Evolutionary conservation across 1,140 invertebrate genomes (phyloP), one percentile per base, ranked within the genome.

Genomic region (Drosophila grimshawi): DNA sequence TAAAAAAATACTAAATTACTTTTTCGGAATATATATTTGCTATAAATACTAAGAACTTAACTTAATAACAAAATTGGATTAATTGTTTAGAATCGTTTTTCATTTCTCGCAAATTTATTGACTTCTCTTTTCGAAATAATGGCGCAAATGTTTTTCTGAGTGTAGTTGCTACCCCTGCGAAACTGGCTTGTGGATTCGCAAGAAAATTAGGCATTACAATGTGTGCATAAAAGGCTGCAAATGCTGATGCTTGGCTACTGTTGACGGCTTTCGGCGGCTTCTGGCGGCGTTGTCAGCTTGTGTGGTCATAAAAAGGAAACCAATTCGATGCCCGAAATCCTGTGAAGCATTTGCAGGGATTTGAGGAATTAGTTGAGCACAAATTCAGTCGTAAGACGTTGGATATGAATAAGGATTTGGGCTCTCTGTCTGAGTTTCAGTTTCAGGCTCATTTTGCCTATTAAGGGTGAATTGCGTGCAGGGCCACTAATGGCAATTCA

Each of bases 201-300:
- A 71, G 46, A 48, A 88, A 88, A 89, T 88, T 88, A 89, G 83
- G 83, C 80, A 83, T 83, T 80, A 83, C 80, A 88, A 85, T 78
- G 80, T 48, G 70, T 67, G 76, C 63, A 78, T 80, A 88, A 88
- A 80, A 60, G 69, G 63, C 63, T 72, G 41, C 45, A 43, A 32
- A 27, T 27, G 61, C 48, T 46, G 43, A 46, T 45, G 32, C 32
- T 37, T 37, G 45, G 57, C 56, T n/a, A 41, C 39, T 46, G 39
- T 37, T 37, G 19, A 19, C 35, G 35, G 35, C 35, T 37, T 37
- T 37, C 35, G 5, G 4, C 6, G 35, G 35, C 35, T 37, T 37
- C 7, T 37, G 37, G 30, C 41, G 4, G 46, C 43, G 6, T 35
- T 11, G 27, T 56, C 43, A 30, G 45, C 46, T 55, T 73, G 77